Evolutionary conservation across 2,113 vertebrate genomes (phyloP).

Genomic region (Condylura cristata): DNA sequence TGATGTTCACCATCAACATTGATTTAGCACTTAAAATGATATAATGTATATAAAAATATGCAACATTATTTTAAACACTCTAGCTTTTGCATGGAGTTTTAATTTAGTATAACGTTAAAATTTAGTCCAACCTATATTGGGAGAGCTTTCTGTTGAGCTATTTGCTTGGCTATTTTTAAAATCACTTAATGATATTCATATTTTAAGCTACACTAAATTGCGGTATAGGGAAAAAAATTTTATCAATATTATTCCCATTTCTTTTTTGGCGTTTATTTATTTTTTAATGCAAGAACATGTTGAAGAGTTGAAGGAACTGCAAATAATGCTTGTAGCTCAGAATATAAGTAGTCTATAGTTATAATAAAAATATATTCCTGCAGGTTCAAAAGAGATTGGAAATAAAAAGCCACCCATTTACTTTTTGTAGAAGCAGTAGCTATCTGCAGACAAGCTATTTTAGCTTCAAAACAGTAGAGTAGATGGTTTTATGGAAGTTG

Average conservation of each 20-base stretch:
- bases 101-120: neutral
- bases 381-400: conserved; percentile 36
- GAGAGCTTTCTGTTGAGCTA: neutral
- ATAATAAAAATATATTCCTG: conserved; percentile 32
- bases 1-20: neutral
- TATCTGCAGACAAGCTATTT: conserved; percentile 64
- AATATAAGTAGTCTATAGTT: conserved; percentile 20
- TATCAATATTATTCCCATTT: conserved; percentile 25
- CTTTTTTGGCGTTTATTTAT: neutral
- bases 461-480: conserved; percentile 69
- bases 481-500: conserved; percentile 80
- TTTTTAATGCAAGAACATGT: conserved; percentile 11
- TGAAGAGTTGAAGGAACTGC: neutral
- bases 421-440: conserved; percentile 61
- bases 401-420: conserved; percentile 47
- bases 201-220: neutral
- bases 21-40: conserved; percentile 25
- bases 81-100: conserved; percentile 18
- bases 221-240: neutral
- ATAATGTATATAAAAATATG: conserved; percentile 27
- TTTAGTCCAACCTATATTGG: neutral
- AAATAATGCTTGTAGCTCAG: conserved; percentile 50
- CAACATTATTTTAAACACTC: neutral
- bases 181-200: neutral
- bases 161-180: neutral